Evolutionary conservation across 2,113 vertebrate species (phyloP), one percentile per base, ranked within the genome.

Genomic region (Lasiurus borealis): DNA sequence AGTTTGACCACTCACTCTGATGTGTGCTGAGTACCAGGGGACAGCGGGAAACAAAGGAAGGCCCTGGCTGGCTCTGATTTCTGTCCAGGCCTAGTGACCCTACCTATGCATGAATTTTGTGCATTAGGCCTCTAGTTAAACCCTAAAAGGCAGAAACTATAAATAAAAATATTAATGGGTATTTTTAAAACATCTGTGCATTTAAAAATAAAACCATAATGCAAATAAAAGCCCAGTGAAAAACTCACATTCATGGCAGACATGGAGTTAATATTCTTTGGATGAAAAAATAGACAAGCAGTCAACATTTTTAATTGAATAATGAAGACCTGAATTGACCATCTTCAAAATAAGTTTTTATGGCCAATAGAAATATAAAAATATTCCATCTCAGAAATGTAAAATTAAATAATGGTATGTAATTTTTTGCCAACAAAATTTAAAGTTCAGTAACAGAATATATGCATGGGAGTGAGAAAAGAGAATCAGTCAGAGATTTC

Each of bases 151-250:
- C 29, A 82, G 25, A 50, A 78, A 40, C 14, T 46, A 66, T 40
- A 85, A 77, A 76, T 50, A 50, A 85, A 95, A 92, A 62, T 54
- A 68, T 44, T 64, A 31, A 57, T 21, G 14, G 15, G 72, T 85
- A 57, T 73, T 66, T 64, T 96, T 40, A 5, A 64, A 83, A 69
- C 18, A 76, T 48, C 50, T n/a, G 57, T 68, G 34, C 8, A 46
- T 50, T 84, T 86, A 71, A 94, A 92, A 93, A 86, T 48, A 85
- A 90, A 88, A 94, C 44, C 54, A 71, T 54, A 85, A 85, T 46
- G 34, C 64, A 85, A 89, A 86, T 88, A 31, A 81, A 92, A 88
- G 85, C 8, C 8, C 96, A 13, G 52, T 86, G n/a, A 77, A 95
- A 94, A 87, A 46, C 59, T 52, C 68, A 50, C 27, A 90, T 36